Conservation (phyloP, 2,888 invertebrate genomes). For the Xylophagus ater region DNA sequence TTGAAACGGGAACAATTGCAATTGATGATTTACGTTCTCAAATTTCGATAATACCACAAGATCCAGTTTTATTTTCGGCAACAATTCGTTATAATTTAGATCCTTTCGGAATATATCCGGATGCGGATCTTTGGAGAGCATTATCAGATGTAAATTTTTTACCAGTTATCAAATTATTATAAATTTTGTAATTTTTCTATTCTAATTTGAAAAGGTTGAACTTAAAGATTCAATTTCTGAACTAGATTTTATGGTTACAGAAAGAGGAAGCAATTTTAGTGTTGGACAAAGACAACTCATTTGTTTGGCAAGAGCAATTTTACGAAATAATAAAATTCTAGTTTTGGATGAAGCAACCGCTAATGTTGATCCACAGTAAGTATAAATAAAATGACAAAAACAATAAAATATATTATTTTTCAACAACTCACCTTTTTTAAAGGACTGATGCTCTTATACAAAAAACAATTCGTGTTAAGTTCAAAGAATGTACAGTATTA, state of each 20-base stretch:
- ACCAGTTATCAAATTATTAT: too few species aligned
- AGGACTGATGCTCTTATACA: slow-evolving; percentile 75
- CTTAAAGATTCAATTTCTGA: slow-evolving; percentile 27
- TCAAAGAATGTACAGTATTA: slow-evolving; percentile 72
- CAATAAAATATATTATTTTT: slow-evolving; percentile 32
- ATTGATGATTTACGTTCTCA: slow-evolving; percentile 41
- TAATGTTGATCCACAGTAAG: slow-evolving; percentile 52
- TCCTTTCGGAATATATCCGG: slow-evolving; percentile 41
- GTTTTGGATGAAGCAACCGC: slow-evolving; percentile 61
- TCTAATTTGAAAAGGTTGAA: background rate
- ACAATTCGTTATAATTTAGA: slow-evolving; percentile 53
- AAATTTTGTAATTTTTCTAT: too few species aligned
- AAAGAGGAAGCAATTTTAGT: slow-evolving; percentile 50
- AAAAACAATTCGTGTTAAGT: slow-evolving; percentile 67
- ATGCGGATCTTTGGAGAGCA: slow-evolving; percentile 33
- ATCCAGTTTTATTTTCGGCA: slow-evolving; percentile 47
- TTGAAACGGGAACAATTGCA: slow-evolving; percentile 46
- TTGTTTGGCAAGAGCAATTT: slow-evolving; percentile 54
- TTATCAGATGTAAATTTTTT: slow-evolving; percentile 28
- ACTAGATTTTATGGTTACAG: slow-evolving; percentile 45
- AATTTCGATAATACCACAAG: slow-evolving; percentile 48
- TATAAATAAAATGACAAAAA: slow-evolving; percentile 1
- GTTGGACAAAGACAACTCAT: slow-evolving; percentile 57
- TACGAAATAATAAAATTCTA: slow-evolving; percentile 50
- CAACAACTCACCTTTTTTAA: too few species aligned